These are phyloP conservation scores for Drosophila equinoxialis DNA, from an alignment of 1,140 invertebrate genomes.

Conservation along the genomic window DNA sequence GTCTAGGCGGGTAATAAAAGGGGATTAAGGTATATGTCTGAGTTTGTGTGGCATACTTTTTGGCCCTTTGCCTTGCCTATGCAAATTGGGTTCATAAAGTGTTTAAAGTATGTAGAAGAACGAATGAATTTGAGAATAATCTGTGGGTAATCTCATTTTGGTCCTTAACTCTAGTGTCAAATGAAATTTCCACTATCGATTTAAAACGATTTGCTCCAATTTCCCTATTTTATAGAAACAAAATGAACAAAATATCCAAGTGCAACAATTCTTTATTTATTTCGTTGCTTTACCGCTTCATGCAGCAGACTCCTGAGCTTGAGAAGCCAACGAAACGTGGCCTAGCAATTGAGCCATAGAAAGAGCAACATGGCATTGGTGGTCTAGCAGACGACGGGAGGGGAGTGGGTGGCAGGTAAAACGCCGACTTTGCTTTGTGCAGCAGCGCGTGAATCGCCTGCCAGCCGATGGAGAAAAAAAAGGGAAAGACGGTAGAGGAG, in stretches of 20 bases:
- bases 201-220: background rate
- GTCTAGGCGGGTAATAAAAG: conserved; percentile 65
- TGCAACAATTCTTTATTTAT: conserved; percentile 66
- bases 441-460: conserved; percentile 67
- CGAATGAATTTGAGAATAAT: conserved; percentile 5
- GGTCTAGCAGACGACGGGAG: background rate
- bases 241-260: conserved; percentile 31
- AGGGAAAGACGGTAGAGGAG: too few species aligned
- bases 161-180: background rate
- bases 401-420: conserved; percentile 31
- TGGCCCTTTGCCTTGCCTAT: conserved; percentile 36
- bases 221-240: too few species aligned
- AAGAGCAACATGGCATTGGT: background rate
- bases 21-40: conserved; percentile 56
- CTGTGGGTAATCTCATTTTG: background rate
- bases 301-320: conserved; percentile 33
- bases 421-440: conserved; percentile 78
- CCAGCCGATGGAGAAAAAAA: conserved; percentile 24
- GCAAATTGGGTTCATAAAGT: conserved; percentile 60
- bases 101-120: conserved; percentile 26
- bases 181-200: background rate
- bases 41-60: conserved; percentile 47
- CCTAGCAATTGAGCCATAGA: conserved; percentile 56
- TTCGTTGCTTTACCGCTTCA: conserved; percentile 39
- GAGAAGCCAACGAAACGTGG: conserved; percentile 51